These are phyloP conservation scores for Corvus hawaiiensis DNA, from an alignment of 2,113 vertebrate genomes.

Conservation along the genomic window DNA sequence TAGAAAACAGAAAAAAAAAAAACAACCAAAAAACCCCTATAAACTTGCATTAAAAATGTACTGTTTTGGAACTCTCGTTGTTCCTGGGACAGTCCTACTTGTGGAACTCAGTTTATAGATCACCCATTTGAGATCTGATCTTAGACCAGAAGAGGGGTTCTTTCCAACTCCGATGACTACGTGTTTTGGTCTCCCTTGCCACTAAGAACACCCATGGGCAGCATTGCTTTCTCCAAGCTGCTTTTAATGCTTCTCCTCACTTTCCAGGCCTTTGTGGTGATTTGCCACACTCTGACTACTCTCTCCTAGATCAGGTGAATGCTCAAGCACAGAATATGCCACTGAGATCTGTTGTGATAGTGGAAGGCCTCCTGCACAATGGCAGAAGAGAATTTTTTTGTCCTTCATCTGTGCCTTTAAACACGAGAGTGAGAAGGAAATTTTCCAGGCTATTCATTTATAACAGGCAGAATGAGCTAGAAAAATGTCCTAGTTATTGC, in stretches of 20 bases:
- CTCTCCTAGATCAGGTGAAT: neutral
- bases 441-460: constrained; percentile 62
- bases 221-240: neutral
- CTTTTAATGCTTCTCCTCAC: neutral
- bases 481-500: constrained; percentile 55
- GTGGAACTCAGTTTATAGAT: neutral
- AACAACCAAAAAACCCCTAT: rapidly evolving
- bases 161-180: neutral
- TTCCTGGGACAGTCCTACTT: neutral
- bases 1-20: neutral
- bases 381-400: neutral
- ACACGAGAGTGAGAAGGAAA: constrained; percentile 27
- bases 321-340: neutral
- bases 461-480: constrained; percentile 43
- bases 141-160: neutral
- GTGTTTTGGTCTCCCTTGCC: neutral
- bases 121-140: neutral
- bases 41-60: neutral
- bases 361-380: neutral
- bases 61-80: neutral
- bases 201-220: neutral
- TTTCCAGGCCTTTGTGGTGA: neutral
- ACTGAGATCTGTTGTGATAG: neutral
- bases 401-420: constrained; percentile 53
- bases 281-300: neutral